Conservation (phyloP, 2,113 vertebrate species). For the Crotalus horridus region DNA sequence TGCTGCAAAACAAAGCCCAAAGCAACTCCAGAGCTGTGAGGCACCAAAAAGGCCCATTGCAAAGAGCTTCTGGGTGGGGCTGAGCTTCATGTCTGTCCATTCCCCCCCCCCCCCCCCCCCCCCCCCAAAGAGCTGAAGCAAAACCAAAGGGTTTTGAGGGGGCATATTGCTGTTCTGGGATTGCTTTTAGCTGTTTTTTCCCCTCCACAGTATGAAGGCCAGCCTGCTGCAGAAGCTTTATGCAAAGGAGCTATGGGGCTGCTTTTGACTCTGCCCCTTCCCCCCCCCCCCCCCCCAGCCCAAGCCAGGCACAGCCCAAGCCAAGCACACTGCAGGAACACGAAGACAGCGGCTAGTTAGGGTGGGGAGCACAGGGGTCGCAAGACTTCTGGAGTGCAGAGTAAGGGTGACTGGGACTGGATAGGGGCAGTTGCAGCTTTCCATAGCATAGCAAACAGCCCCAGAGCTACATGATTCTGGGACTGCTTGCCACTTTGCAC, state of each 20-base stretch:
- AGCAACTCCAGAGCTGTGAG: not conserved
- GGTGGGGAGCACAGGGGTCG: not conserved
- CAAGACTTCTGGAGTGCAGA: not conserved
- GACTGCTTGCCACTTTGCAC: not conserved
- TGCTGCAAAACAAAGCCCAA: not conserved
- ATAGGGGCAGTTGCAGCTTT: not conserved
- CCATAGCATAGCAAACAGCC: not conserved
- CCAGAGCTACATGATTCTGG: not conserved
- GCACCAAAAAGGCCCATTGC: not conserved
- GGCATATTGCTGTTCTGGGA: not conserved
- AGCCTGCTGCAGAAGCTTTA: not conserved
- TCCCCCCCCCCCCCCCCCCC: too few species aligned
- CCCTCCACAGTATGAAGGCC: not conserved
- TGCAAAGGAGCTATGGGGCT: not conserved
- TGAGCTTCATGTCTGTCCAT: not conserved
- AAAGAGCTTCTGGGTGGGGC: not conserved
- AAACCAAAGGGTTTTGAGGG: not conserved
- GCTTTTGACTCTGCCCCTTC: not conserved
- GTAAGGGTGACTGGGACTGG: not conserved
- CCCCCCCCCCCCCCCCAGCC: accelerated
- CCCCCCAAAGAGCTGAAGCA: not conserved
- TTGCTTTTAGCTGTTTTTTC: not conserved
- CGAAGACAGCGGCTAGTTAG: not conserved
- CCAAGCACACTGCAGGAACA: not conserved
- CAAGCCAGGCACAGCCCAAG: not conserved